Evolutionary conservation across 1,140 invertebrate genomes (phyloP), one percentile per base, ranked within the genome.

Genomic region (Anoplolepis gracilipes): DNA sequence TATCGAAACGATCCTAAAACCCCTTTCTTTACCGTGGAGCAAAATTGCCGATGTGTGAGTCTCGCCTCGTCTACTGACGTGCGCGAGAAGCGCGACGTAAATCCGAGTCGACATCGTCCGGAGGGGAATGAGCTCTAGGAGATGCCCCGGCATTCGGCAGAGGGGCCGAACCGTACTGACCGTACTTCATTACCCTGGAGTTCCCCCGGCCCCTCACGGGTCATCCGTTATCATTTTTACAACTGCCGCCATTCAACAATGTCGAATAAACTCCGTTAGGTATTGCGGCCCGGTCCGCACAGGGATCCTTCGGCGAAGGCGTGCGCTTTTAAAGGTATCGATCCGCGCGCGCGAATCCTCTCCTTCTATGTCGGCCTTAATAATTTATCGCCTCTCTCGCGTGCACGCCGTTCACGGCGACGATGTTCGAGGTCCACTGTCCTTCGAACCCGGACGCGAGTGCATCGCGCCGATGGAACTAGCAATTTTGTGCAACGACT

Each of bases 221-320:
- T 95, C 94, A 94, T 95, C 92, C 93, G 94, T 95, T 95, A 95
- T 95, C 93, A 95, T 95, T 95, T 95, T 95, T 95, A 95, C 94
- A 94, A 94, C 94, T 94, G 93, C 93, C 93, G 93, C 94, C 93
- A 95, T 95, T 94, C 92, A 95, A 95, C 94, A 95, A 94, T 94
- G 94, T 95, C 94, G 94, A 95, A 95, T 94, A 95, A 95, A 95
- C 92, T 95, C 94, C 93, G 92, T 94, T 95, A 94, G 94, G 93
- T 94, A 95, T 94, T 95, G 93, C 91, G 90, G 89, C 39, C 72
- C 70, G 81, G 91, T 92, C 92, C 93, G 90, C 92, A 92, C 91
- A 93, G 88, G 93, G 93, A 93, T 93, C 91, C 87, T 82, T 72
- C 67, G 85, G 75, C 78, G 73, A 72, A 87, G 87, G 53, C 65